Evolutionary conservation across 2,113 vertebrate genomes (phyloP).

Genomic region (Delphinus delphis): DNA sequence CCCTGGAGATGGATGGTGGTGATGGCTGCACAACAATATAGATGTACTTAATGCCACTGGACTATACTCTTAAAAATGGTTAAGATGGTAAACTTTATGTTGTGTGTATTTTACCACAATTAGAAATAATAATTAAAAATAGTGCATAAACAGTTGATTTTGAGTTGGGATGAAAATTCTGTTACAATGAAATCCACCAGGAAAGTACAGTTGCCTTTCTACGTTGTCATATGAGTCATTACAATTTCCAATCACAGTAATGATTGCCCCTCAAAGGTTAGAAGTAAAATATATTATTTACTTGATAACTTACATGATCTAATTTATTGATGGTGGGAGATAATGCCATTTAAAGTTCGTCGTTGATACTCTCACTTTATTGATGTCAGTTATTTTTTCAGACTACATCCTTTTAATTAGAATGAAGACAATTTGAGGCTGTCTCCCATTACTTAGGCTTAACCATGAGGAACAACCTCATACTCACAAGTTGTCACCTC

Average conservation of each 20-base stretch:
- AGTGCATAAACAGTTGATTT: background rate
- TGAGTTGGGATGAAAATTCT: constrained; percentile 9
- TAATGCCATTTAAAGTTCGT: background rate
- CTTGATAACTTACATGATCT: background rate
- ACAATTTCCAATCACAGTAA: background rate
- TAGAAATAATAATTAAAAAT: background rate
- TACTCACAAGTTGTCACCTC: background rate
- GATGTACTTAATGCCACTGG: background rate
- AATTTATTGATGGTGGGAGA: background rate
- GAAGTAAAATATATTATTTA: background rate
- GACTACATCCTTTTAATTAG: background rate
- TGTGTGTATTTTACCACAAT: background rate
- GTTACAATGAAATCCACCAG: background rate
- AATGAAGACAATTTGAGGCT: background rate
- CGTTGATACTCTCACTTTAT: background rate
- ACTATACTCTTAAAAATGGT: background rate
- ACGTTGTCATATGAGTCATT: background rate
- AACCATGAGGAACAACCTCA: background rate
- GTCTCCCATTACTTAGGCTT: background rate
- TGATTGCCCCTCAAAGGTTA: background rate
- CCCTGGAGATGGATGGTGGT: background rate
- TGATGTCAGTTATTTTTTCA: background rate
- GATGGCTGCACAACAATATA: rapidly evolving
- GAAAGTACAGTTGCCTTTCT: background rate
- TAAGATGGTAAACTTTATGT: background rate